A percentile compares a stretch with the other conserved stretches of the same genome.
Conservation (phyloP, 2,888 invertebrate genomes). For the Rugalucina vietnamica region DNA sequence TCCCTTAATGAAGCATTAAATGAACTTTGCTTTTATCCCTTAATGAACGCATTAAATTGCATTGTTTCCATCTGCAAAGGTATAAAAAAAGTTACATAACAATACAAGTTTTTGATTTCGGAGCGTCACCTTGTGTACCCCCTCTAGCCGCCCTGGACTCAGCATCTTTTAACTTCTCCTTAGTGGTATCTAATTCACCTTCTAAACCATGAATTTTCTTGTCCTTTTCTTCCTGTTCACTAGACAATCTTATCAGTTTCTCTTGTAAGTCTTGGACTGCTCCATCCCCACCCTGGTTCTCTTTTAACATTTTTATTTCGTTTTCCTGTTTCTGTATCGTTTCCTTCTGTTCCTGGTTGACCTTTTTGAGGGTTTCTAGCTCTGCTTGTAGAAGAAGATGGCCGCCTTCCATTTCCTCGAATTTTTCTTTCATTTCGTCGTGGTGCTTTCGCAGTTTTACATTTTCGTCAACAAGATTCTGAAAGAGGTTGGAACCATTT, state of each 20-base stretch:
- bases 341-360: slow-evolving; percentile 61
- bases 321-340: slow-evolving; percentile 53
- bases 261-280: slow-evolving; percentile 67
- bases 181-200: slow-evolving; percentile 65
- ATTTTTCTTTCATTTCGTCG: slow-evolving; percentile 58
- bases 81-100: slow-evolving; percentile 46
- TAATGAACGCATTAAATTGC: too few relatives aligned
- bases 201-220: slow-evolving; percentile 64
- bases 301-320: slow-evolving; percentile 61
- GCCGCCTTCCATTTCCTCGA: slow-evolving; percentile 53
- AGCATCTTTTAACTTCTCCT: slow-evolving; percentile 59
- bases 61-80: neutral
- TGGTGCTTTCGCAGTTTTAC: slow-evolving; percentile 56
- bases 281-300: slow-evolving; percentile 60
- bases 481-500: too few relatives aligned
- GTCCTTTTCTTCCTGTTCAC: slow-evolving; percentile 70
- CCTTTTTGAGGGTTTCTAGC: slow-evolving; percentile 56
- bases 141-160: slow-evolving; percentile 41
- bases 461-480: slow-evolving; percentile 62
- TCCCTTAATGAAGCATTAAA: too few relatives aligned
- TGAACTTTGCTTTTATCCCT: too few relatives aligned
- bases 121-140: slow-evolving; percentile 17
- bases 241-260: slow-evolving; percentile 66
- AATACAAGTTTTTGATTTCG: slow-evolving; percentile 60
- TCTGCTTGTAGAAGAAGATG: slow-evolving; percentile 55